Conservation (phyloP, 2,888 invertebrate species). For the Ormyrus nitidulus region DNA sequence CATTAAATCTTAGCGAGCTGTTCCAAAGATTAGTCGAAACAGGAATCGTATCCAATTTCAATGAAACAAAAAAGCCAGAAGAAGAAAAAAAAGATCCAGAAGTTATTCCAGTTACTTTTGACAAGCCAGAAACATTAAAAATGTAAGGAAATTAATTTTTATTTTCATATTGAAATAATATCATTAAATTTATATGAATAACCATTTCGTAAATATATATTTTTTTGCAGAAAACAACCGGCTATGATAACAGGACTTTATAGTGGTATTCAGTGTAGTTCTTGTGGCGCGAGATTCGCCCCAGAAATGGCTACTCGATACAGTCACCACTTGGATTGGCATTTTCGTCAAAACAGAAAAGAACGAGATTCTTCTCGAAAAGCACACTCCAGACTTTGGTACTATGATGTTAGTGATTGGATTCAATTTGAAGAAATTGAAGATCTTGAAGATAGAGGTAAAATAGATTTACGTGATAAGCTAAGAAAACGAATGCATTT, state of each 20-base stretch:
- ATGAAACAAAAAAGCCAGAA: constrained; percentile 69
- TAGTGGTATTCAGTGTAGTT: constrained; percentile 96
- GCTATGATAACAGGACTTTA: constrained; percentile 85
- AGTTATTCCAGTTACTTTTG: constrained; percentile 82
- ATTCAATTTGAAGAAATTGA: constrained; percentile 95
- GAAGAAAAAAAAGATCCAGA: constrained; percentile 69
- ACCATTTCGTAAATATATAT: neutral
- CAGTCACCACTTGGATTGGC: constrained; percentile 98
- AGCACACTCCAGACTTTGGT: constrained; percentile 92
- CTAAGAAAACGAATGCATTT: neutral
- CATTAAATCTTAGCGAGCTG: constrained; percentile 86
- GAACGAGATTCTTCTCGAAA: constrained; percentile 91
- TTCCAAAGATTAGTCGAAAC: constrained; percentile 91
- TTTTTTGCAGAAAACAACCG: constrained; percentile 81
- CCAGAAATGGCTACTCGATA: constrained; percentile 93
- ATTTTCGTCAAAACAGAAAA: constrained; percentile 94
- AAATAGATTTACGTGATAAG: constrained; percentile 46
- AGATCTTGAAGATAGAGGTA: constrained; percentile 91
- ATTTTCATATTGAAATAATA: constrained; percentile 28
- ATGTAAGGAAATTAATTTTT: constrained; percentile 76
- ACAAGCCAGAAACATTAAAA: constrained; percentile 85
- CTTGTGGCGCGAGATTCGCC: constrained; percentile 96
- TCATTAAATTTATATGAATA: neutral
- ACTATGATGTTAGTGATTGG: constrained; percentile 93
- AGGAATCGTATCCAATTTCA: constrained; percentile 82